Base-by-base conservation (phyloP, 2,113 vertebrate species). In the Elephantulus edwardii region DNA sequence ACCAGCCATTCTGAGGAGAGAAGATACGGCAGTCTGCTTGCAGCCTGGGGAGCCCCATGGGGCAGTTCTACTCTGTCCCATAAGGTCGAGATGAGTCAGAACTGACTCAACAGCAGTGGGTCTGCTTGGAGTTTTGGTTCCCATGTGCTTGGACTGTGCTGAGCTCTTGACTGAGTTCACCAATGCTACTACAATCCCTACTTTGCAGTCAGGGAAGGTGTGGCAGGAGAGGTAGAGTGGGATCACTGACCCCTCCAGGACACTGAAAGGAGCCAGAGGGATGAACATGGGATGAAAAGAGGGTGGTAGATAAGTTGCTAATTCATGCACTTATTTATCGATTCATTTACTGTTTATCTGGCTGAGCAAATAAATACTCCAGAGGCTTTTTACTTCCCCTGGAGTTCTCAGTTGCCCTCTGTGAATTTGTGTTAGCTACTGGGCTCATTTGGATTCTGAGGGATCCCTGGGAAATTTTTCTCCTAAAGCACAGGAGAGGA, bases 351-450 rank as follows among this genome's bases (percentile, higher is more conserved):
- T 44, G 58, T 78, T 83, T 33, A 10, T 77, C 85, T 17, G 70
- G 50, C 79, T 44, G 35, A 13, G 60, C 58, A 7, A 68, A 48
- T 30, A 87, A 20, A 76, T 5, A 42, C 2, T 35, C 56, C 30
- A 11, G 1, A 12, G 22, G 26, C 30, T 52, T 76, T 5, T n/a
- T 9, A 0, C 7, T n/a, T n/a, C n/a, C n/a, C n/a, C n/a, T n/a
- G n/a, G 68, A 30, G 56, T 16, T 50, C 48, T 22, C 12, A 0
- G 1, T 14, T 3, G 10, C 9, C 44, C 38, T 48, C 48, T 58
- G 33, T 19, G 58, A 9, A 16, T 46, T 30, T 6, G 17, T 1
- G 38, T 20, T 40, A 62, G 35, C 26, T 33, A 26, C 0, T 5
- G 22, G 8, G 16, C n/a, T 60, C 78, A 12, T 22, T 8, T 30